Conservation (phyloP, 1,140 invertebrate genomes). For the Anastrepha obliqua region DNA sequence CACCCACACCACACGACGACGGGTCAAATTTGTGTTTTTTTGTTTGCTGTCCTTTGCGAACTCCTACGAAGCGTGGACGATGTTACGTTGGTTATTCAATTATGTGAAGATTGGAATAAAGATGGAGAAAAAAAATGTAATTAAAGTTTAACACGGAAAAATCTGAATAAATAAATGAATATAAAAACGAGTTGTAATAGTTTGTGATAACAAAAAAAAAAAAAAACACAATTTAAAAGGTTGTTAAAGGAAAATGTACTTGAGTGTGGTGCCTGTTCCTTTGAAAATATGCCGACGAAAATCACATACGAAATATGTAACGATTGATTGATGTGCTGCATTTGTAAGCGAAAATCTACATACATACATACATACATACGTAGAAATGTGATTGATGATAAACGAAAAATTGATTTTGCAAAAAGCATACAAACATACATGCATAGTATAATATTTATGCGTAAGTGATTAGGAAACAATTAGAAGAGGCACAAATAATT, state of each 20-base stretch:
- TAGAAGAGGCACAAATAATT: background rate
- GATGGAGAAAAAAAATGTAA: slow-evolving; percentile 4
- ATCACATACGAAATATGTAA: background rate
- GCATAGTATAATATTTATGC: background rate
- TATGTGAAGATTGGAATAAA: slow-evolving; percentile 13
- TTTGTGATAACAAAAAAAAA: background rate
- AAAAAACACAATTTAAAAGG: too few species aligned
- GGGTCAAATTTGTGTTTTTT: background rate
- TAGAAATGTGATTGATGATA: background rate
- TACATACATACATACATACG: background rate
- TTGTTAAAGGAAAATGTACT: background rate
- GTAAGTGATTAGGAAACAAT: background rate
- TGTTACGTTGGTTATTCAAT: slow-evolving; percentile 52
- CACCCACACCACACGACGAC: slow-evolving; percentile 27
- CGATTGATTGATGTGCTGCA: background rate
- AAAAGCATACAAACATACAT: background rate
- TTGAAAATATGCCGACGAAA: background rate
- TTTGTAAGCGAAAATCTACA: background rate
- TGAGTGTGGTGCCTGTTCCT: background rate
- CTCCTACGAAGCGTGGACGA: slow-evolving; percentile 28
- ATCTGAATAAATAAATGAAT: background rate
- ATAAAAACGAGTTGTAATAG: background rate
- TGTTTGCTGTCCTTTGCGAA: slow-evolving; percentile 21
- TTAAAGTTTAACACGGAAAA: background rate
- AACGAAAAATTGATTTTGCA: slow-evolving; percentile 24